These are phyloP conservation scores for Amaurobius ferox DNA, from an alignment of 2,888 invertebrate genomes.

Conservation along the genomic window DNA sequence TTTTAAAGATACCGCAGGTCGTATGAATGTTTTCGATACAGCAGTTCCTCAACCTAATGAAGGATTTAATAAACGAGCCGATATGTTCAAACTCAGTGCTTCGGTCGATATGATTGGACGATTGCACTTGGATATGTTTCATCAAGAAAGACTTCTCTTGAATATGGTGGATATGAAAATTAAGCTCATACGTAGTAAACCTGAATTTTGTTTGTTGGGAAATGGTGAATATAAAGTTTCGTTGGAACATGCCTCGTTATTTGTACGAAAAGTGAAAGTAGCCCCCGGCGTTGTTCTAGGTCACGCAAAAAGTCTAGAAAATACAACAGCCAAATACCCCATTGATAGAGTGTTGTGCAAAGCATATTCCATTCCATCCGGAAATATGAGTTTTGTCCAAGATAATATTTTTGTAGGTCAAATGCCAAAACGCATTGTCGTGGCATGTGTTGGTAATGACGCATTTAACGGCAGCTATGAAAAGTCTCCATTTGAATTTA, in stretches of 20 bases:
- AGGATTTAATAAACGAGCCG: conserved; percentile 20
- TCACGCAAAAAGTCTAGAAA: conserved; percentile 3
- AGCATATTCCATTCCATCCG: background rate
- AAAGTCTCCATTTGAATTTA: conserved; percentile 39
- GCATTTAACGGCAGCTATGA: conserved; percentile 36
- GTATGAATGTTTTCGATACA: conserved; percentile 25
- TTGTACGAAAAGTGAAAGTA: conserved; percentile 72
- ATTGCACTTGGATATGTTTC: conserved; percentile 42
- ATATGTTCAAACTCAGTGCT: background rate
- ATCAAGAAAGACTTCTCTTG: conserved; percentile 20
- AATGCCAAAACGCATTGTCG: conserved; percentile 23
- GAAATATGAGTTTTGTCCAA: conserved; percentile 6
- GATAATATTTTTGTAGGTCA: conserved; percentile 18
- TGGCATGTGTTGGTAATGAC: conserved; percentile 27
- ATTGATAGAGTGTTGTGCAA: conserved; percentile 26
- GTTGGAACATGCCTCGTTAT: conserved; percentile 72
- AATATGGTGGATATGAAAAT: conserved; percentile 24
- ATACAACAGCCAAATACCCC: conserved; percentile 13
- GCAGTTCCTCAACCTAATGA: background rate
- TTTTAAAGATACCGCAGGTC: conserved; percentile 36
- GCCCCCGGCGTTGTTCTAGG: conserved; percentile 73
- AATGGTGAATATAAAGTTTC: conserved; percentile 62
- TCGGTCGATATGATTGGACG: conserved; percentile 35
- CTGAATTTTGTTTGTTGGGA: conserved; percentile 38
- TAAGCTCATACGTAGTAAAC: conserved; percentile 42